A percentile compares a stretch with the other conserved stretches of the same genome.
Evolutionary conservation across 2,113 vertebrate genomes (phyloP).

Genomic region (Redunca redunca): DNA sequence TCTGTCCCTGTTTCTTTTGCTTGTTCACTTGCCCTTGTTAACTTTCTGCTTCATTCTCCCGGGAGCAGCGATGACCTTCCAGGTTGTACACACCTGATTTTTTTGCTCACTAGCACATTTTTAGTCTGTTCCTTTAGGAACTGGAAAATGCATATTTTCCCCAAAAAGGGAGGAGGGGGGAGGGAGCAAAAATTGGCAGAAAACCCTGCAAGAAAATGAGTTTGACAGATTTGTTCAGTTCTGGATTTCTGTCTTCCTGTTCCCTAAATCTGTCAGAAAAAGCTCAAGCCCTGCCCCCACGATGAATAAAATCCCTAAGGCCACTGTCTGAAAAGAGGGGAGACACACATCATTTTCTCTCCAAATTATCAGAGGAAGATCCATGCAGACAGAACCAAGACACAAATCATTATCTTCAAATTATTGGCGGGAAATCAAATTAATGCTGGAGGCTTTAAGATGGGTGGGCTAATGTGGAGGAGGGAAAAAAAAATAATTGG

Average conservation of each 20-base stretch:
- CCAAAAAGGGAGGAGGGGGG: background rate
- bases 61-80: background rate
- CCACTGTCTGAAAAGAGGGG: slow-evolving; percentile 31
- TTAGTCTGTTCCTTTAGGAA: background rate
- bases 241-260: slow-evolving; percentile 43
- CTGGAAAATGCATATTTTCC: background rate
- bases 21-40: background rate
- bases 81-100: slow-evolving; percentile 30
- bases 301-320: slow-evolving; percentile 37
- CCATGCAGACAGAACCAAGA: slow-evolving; percentile 27
- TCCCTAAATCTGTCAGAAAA: slow-evolving; percentile 49
- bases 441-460: slow-evolving; percentile 48
- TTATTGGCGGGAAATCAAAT: slow-evolving; percentile 62
- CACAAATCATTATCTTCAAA: slow-evolving; percentile 61
- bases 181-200: slow-evolving; percentile 35
- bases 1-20: background rate
- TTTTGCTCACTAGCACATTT: slow-evolving; percentile 41
- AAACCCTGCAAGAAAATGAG: slow-evolving; percentile 57
- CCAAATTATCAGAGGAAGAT: slow-evolving; percentile 37
- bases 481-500: slow-evolving; percentile 37
- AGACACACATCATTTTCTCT: slow-evolving; percentile 32
- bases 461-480: slow-evolving; percentile 41
- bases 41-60: slow-evolving; percentile 19
- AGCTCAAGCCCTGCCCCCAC: background rate
- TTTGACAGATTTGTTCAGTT: slow-evolving; percentile 60